phyloP scores from a whole-genome alignment of 2,888 invertebrate genomes.

The Lasioglossum villosulum region DNA sequence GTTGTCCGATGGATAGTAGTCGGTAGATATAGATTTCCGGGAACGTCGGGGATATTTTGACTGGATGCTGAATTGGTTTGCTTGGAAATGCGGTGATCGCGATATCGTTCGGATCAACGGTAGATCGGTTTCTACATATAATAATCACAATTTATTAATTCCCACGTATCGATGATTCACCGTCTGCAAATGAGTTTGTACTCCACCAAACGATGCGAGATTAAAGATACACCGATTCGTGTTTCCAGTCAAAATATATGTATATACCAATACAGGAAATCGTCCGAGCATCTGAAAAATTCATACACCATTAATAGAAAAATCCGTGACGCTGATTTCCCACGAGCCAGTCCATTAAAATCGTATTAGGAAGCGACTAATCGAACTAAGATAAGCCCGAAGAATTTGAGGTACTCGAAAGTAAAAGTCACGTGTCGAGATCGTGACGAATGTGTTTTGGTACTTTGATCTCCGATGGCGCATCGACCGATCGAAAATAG shows the following conservation, averaged over 20 bases:
- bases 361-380: not conserved
- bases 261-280: not conserved
- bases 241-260: not conserved
- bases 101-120: not conserved
- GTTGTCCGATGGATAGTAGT: not conserved
- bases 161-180: not conserved
- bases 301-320: not conserved
- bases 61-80: not conserved
- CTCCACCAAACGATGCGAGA: not conserved
- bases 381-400: not conserved
- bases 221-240: not conserved
- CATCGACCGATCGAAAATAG: not conserved
- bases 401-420: not conserved
- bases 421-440: not conserved
- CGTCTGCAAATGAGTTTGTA: not conserved
- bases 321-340: not conserved
- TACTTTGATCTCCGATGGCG: not conserved
- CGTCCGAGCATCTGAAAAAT: not conserved
- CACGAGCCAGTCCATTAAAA: not conserved
- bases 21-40: not conserved
- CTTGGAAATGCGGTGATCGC: not conserved
- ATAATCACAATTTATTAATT: not conserved
- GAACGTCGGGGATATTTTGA: not conserved
- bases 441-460: not conserved
- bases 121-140: not conserved